Evolutionary conservation across 2,113 vertebrate genomes (phyloP), one percentile per base, ranked within the genome.

Genomic region (Atractosteus spatula): DNA sequence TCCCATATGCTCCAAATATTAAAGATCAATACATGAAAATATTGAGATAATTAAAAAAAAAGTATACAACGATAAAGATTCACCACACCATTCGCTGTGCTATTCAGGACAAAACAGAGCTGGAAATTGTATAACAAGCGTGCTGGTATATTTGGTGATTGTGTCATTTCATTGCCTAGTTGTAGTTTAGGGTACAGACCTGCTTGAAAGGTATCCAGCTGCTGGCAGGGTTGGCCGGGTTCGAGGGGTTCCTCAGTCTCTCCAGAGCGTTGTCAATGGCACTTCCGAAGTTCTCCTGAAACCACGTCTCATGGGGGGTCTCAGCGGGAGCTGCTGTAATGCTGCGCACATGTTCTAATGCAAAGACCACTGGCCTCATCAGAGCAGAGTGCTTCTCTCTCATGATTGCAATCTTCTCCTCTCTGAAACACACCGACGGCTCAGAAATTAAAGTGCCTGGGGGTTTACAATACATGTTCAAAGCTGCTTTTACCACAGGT

Each of bases 121-220:
- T 2, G 1, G 29, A 29, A 29, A 29, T 29, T 29, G 29, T 29
- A 29, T 29, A 29, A 29, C 29, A 29, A 29, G 1, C 29, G 2
- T 29, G 29, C 29, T 29, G 1, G 29, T 29, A 29, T 29, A 29
- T 29, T 29, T 29, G 29, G 29, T 29, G 29, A 29, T 29, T 2
- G 2, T 29, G 29, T 29, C 29, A 29, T 29, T 29, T 29, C 29
- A 29, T 29, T 29, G 29, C 29, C 29, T 29, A 47, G 8, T n/a
- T 7, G 54, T 14, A 17, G 4, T 8, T 11, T 14, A 5, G 12
- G 6, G 43, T 6, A 17, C 73, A 1, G 47, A 98, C 97, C 94
- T 99, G 97, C 86, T 98, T 98, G 85, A 99, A 99, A 8, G 96
- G 95, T 55, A 96, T 89, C 97, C 97, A 99, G 84, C 97, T 99